Percentiles rank a stretch among this genome's conserved stretches.
phyloP scores from a whole-genome alignment of 2,113 vertebrate genomes.

The Pedionomus torquatus region DNA sequence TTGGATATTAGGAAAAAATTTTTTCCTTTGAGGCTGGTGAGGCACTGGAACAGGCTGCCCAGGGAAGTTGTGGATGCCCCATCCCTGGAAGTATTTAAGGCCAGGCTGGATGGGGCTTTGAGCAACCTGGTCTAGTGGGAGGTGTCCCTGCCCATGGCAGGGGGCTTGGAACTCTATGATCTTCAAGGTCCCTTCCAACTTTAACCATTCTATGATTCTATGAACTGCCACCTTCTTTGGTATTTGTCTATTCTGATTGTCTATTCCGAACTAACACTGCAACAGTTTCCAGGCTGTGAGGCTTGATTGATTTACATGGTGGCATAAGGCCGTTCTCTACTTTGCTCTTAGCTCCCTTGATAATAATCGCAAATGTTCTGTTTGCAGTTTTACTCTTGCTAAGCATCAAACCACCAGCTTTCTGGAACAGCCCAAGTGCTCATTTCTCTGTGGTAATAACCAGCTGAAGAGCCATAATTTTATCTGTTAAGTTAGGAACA shows the following conservation, averaged over 20 bases:
- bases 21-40: no score
- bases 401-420: not conserved
- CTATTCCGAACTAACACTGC: not conserved
- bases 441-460: not conserved
- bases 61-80: no score
- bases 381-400: not conserved
- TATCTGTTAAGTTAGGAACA: not conserved
- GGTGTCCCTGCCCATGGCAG: no score
- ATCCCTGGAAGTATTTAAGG: no score
- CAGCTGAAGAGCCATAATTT: not conserved
- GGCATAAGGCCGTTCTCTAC: not conserved
- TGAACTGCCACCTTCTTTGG: no score
- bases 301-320: not conserved
- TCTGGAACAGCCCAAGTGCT: not conserved
- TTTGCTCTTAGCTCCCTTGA: not conserved
- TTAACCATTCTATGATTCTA: no score
- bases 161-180: no score
- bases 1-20: no score
- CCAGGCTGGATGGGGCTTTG: no score
- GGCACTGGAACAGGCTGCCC: no score
- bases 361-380: not conserved
- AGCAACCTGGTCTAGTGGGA: no score
- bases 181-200: no score
- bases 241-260: not conserved
- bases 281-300: not conserved